Percentiles rank a stretch among this genome's conserved stretches.
These are phyloP conservation scores for Eupeodes corollae DNA, from an alignment of 1,140 invertebrate genomes.

Conservation along the genomic window DNA sequence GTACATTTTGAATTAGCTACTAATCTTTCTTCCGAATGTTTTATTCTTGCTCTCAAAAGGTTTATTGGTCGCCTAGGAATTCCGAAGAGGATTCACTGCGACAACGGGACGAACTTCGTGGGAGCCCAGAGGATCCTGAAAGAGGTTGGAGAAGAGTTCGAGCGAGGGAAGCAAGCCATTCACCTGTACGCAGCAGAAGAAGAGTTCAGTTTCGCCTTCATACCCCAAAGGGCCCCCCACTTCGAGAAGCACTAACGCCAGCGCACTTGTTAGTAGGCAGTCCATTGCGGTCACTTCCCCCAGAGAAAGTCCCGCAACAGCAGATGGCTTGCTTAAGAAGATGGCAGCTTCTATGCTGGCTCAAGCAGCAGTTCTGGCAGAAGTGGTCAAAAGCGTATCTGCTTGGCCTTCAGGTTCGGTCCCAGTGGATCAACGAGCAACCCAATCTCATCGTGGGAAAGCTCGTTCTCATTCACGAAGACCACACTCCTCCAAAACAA, in stretches of 20 bases:
- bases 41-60: conserved; percentile 11
- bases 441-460: conserved; percentile 14
- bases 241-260: neutral
- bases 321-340: neutral
- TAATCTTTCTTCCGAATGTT: conserved; percentile 10
- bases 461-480: conserved; percentile 27
- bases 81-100: conserved; percentile 13
- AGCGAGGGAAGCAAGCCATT: neutral
- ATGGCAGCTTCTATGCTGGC: conserved; percentile 1
- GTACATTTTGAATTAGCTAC: conserved; percentile 20
- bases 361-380: conserved; percentile 16
- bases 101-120: conserved; percentile 32
- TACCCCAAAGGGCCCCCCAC: conserved; percentile 6
- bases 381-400: conserved; percentile 20
- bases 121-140: conserved; percentile 6
- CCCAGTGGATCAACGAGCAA: conserved; percentile 19
- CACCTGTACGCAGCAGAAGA: neutral
- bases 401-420: conserved; percentile 14
- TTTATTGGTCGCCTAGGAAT: conserved; percentile 13
- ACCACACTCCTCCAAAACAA: conserved; percentile 23
- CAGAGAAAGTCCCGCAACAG: too few species aligned
- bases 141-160: neutral
- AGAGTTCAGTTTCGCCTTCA: conserved; percentile 2
- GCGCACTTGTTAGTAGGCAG: too few species aligned
- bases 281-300: too few species aligned